Evolutionary conservation across 2,113 vertebrate genomes (phyloP).

Genomic region (Hystrix cristata): DNA sequence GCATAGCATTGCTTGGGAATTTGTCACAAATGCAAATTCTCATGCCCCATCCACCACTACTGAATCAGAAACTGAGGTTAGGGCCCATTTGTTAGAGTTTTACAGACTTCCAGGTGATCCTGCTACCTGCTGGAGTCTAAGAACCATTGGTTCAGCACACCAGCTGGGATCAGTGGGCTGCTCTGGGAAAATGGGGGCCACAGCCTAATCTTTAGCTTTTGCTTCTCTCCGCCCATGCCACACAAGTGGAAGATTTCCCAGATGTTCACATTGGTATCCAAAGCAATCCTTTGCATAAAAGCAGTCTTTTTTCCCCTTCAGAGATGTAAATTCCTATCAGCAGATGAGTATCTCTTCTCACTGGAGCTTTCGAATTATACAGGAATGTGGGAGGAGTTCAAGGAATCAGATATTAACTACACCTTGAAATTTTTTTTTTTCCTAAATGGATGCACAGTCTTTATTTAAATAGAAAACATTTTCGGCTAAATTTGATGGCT

Average conservation of each 20-base stretch:
- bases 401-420: slow-evolving; percentile 44
- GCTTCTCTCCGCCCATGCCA: neutral
- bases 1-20: neutral
- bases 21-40: neutral
- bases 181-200: neutral
- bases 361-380: slow-evolving; percentile 34
- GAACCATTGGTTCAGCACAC: neutral
- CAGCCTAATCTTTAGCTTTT: neutral
- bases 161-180: neutral
- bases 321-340: neutral
- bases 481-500: slow-evolving; percentile 59
- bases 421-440: slow-evolving; percentile 38
- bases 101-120: neutral
- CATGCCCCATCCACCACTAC: neutral
- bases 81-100: neutral
- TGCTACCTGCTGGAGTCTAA: neutral
- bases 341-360: slow-evolving; percentile 8
- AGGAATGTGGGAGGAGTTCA: slow-evolving; percentile 56
- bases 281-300: neutral
- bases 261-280: slow-evolving; percentile 13
- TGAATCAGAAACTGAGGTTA: neutral
- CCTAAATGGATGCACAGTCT: neutral
- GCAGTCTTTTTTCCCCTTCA: neutral
- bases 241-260: neutral
- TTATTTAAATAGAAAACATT: slow-evolving; percentile 65